Conservation (phyloP, 2,888 invertebrate species). For the Zootermopsis nevadensis region DNA sequence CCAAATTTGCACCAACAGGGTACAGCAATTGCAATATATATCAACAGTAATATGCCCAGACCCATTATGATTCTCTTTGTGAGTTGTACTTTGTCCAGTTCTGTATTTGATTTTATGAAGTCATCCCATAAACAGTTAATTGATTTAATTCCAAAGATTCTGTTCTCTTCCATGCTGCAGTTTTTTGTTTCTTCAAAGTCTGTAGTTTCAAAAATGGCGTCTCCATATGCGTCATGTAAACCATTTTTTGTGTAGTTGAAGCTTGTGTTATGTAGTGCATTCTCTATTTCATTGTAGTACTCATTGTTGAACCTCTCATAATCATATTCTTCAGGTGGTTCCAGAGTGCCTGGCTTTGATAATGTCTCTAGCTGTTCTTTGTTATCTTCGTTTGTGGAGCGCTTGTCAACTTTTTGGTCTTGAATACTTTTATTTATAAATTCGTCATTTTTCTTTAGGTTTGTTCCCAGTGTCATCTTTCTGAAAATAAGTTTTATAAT, state of each 20-base stretch:
- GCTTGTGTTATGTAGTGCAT: slow-evolving; percentile 7
- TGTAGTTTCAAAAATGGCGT: slow-evolving; percentile 60
- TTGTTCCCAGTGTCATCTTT: background rate
- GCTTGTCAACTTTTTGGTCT: background rate
- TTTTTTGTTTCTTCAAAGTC: slow-evolving; percentile 61
- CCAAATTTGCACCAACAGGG: slow-evolving; percentile 68
- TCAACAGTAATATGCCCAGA: slow-evolving; percentile 62
- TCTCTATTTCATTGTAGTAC: slow-evolving; percentile 59
- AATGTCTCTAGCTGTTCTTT: background rate
- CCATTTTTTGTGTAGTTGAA: slow-evolving; percentile 57
- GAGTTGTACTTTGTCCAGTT: slow-evolving; percentile 54
- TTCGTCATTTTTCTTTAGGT: background rate
- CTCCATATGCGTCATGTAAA: slow-evolving; percentile 60
- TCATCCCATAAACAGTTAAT: slow-evolving; percentile 63
- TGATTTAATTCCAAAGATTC: slow-evolving; percentile 58
- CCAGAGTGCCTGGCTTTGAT: background rate
- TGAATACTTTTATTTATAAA: background rate
- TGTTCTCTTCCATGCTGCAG: slow-evolving; percentile 63
- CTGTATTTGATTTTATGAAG: slow-evolving; percentile 57
- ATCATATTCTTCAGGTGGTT: slow-evolving; percentile 58
- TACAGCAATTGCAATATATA: slow-evolving; percentile 64
- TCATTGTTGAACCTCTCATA: slow-evolving; percentile 64
- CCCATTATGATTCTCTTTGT: slow-evolving; percentile 59
- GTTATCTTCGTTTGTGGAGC: background rate
- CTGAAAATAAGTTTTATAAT: background rate